Base-by-base conservation (phyloP, 2,797 vertebrate genomes). In the Rhinophrynus dorsalis region DNA sequence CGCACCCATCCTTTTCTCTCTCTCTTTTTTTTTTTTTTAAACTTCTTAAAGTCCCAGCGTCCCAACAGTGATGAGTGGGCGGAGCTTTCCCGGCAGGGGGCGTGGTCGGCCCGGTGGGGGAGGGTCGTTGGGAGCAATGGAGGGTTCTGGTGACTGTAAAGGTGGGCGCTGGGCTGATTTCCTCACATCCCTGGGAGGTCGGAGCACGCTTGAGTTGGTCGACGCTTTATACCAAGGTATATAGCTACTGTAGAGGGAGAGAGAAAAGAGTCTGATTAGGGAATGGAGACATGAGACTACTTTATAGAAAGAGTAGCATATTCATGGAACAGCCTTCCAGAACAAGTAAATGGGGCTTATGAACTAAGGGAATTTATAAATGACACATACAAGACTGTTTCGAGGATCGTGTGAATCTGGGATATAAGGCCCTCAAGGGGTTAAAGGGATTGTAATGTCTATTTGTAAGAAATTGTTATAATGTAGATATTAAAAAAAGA, bases 161-260 rank as follows among this genome's bases (percentile, higher is more conserved):
- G 67, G 51, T 13, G 33, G 60, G 27, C 12, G 29, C 44, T 26
- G 67, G 38, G 26, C 91, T 85, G 89, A 93, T 85, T 93, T 91
- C 84, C 88, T 95, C 89, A 94, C 92, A 93, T 91, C 92, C 91
- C 93, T 90, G 85, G 88, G 88, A 91, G 91, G 87, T 95, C 94
- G 89, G 93, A 92, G 76, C 93, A 91, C 79, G 93, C 95, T 79
- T 91, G 95, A 89, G 91, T 93, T 80, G 90, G 93, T 79, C 94
- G 93, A 89, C 95, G 92, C 83, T 92, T 94, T 91, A 96, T 95
- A 85, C 94, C 94, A 90, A 95, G 92, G 90, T 96, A 96, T 84
- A 96, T 95, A 88, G 94, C 94, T 85, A 95, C 94, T 95, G 80
- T 0, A 20, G 56, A 2, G 6, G 5, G 26, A 54, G 3, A 37